Base-by-base conservation (phyloP, 2,888 invertebrate species). In the Nasonia oneida region DNA sequence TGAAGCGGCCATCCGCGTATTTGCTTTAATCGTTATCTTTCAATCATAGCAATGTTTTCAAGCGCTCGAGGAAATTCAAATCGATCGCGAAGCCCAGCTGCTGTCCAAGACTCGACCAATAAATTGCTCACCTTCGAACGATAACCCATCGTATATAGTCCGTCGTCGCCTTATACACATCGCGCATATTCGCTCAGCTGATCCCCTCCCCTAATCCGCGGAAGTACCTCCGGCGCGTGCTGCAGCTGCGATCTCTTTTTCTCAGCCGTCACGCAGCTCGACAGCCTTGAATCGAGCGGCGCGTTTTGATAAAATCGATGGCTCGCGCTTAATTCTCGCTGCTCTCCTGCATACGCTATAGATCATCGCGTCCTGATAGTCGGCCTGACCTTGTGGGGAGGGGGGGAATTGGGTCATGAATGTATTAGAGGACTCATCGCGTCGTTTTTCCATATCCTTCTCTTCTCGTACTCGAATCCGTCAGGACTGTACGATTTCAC, bases 321-420 rank as follows among this genome's bases (percentile, higher is more conserved):
- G 47, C 14, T 15, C 37, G 39, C 39, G 76, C 39, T 77, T 33
- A 57, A 57, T 57, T 29, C 29, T 53, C 75, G 1, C 33, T 37
- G 50, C 23, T 10, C 75, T 15, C 29, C 29, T 50, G 33, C 15
- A n/a, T 29, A n/a, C 39, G n/a, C 12, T 2, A 57, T 29, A 29
- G 29, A 29, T 1, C 29, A 37, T 29, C 37, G 2, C 4, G 5
- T 8, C 50, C 39, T 14, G 0, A 42, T 15, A 0, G 23, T 33
- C 73, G 61, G 29, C 23, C 71, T 57, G 83, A 77, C 83, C 77
- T 83, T 82, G 75, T 33, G n/a, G n/a, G n/a, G n/a, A n/a, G n/a
- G n/a, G n/a, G n/a, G n/a, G n/a, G n/a, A 76, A 83, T 83, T 83
- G 57, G 83, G 77, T 71, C 83, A 14, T 23, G 64, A 2, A 10